A percentile compares a stretch with the other conserved stretches of the same genome.
Evolutionary conservation across 1,140 invertebrate species (phyloP).

Genomic region (Ladona fulva): DNA sequence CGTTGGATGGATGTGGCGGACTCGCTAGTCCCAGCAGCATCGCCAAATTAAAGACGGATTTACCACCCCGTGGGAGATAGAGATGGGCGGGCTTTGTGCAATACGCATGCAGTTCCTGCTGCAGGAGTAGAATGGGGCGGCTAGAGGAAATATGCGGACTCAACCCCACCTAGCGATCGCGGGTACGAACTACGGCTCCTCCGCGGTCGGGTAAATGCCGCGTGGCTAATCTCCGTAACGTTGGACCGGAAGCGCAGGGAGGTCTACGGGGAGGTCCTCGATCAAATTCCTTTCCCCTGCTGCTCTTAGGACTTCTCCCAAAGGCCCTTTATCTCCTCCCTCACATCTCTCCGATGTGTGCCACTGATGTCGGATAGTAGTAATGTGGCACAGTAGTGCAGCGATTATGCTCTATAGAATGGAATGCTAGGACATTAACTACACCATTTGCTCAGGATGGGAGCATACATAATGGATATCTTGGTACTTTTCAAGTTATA

Average conservation of each 20-base stretch:
- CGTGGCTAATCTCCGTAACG: background rate
- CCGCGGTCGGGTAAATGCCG: background rate
- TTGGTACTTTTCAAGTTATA: too few species aligned
- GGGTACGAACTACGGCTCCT: background rate
- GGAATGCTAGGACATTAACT: too few species aligned
- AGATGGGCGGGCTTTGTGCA: background rate
- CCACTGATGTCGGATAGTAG: too few species aligned
- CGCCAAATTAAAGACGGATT: conserved; percentile 2
- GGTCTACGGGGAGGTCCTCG: background rate
- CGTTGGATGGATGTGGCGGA: background rate
- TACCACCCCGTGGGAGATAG: background rate
- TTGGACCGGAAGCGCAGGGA: background rate
- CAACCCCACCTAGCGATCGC: background rate
- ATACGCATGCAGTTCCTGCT: background rate
- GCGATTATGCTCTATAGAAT: too few species aligned
- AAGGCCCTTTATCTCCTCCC: background rate
- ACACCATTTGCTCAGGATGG: too few species aligned
- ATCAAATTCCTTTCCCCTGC: background rate
- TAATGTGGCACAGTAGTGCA: too few species aligned
- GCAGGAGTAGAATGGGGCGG: too few species aligned
- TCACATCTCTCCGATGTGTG: background rate
- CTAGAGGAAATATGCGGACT: too few species aligned
- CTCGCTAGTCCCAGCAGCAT: background rate
- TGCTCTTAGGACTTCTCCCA: too few species aligned
- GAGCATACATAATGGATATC: too few species aligned